Percentiles rank a stretch among this genome's conserved stretches.
Conservation (phyloP, 53 echinoderm and acorn worm species). For the Actinopyga echinites region DNA sequence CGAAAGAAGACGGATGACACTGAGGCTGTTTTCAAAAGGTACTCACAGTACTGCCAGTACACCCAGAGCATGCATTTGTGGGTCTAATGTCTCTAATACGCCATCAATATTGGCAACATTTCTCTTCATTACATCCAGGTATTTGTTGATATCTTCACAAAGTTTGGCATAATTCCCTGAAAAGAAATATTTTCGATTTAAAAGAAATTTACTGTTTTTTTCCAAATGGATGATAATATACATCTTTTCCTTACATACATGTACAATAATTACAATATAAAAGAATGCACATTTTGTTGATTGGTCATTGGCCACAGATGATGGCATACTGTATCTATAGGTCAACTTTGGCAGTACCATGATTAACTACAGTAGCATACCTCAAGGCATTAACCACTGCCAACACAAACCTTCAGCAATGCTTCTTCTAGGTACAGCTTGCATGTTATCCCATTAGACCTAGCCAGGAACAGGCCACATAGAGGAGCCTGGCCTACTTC, state of each 20-base stretch:
- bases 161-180: constrained; percentile 92
- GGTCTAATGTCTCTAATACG: constrained; percentile 85
- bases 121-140: constrained; percentile 83
- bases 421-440: too few species aligned
- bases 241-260: neutral
- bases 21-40: neutral
- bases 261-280: neutral
- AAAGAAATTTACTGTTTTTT: too few species aligned
- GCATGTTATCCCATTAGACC: too few species aligned
- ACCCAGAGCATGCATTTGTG: constrained; percentile 89
- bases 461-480: too few species aligned
- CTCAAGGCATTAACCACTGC: too few species aligned
- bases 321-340: too few species aligned
- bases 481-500: too few species aligned
- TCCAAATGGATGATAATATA: neutral
- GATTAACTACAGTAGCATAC: too few species aligned
- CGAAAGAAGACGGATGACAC: too few species aligned
- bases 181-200: neutral
- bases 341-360: too few species aligned
- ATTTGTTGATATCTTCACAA: constrained; percentile 94
- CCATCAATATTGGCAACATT: constrained; percentile 78
- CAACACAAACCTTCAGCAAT: too few species aligned
- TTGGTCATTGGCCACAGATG: too few species aligned
- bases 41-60: constrained; percentile 95
- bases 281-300: neutral